A percentile compares a stretch with the other conserved stretches of the same genome.
phyloP scores from a whole-genome alignment of 2,113 vertebrate genomes.

The Paramisgurnus dabryanus region DNA sequence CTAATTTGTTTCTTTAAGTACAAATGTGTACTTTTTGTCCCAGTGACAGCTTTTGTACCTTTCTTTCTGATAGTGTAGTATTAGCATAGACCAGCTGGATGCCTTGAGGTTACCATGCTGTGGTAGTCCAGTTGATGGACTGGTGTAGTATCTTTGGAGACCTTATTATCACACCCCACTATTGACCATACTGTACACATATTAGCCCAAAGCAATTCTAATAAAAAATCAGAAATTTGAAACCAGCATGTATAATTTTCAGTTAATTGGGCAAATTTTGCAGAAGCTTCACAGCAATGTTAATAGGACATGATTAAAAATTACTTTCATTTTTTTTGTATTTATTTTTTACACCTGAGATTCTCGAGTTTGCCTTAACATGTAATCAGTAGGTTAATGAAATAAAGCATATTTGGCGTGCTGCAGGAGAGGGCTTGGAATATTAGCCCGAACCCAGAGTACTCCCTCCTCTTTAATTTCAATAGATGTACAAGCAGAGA shows the following conservation, averaged over 20 bases:
- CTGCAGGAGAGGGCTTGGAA: no score
- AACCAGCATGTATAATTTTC: background rate
- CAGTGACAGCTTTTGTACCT: no score
- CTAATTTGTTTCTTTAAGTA: no score
- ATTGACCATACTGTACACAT: background rate
- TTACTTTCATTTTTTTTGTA: background rate
- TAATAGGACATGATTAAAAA: background rate
- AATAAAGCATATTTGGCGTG: no score
- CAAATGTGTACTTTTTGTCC: no score
- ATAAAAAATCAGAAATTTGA: background rate
- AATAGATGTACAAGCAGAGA: background rate
- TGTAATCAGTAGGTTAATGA: no score
- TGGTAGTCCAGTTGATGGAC: conserved; percentile 17
- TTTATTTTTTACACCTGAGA: no score
- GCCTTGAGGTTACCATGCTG: conserved; percentile 10
- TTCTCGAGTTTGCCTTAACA: no score
- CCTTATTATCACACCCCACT: background rate
- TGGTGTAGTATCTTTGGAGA: conserved; percentile 6
- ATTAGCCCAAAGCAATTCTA: background rate
- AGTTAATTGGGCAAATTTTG: background rate
- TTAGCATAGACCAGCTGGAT: conserved; percentile 24
- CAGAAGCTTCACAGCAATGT: background rate
- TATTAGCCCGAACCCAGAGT: no score
- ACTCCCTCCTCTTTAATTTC: background rate
- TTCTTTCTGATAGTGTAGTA: background rate